Evolutionary conservation across 1,140 invertebrate genomes (phyloP).

Genomic region (Plodia interpunctella): DNA sequence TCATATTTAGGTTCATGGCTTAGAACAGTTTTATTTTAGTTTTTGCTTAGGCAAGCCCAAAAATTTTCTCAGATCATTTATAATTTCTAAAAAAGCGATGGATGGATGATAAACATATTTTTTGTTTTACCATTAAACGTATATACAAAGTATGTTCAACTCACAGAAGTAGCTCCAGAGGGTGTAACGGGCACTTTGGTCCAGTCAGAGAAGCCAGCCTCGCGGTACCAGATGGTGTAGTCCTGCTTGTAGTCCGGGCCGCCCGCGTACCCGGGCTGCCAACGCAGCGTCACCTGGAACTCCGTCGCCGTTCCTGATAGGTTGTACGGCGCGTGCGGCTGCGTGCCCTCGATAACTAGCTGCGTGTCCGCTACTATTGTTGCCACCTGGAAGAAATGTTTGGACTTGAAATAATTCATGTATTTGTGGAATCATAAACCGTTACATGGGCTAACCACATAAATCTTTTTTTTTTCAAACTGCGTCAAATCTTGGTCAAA

Average conservation of each 20-base stretch:
- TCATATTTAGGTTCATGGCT: too few relatives aligned
- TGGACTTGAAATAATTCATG: background rate
- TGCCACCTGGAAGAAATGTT: conserved; percentile 80
- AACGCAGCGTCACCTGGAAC: conserved; percentile 92
- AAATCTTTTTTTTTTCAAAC: too few relatives aligned
- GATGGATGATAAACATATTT: too few relatives aligned
- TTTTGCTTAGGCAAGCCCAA: too few relatives aligned
- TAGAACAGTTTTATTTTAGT: too few relatives aligned
- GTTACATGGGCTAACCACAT: too few relatives aligned
- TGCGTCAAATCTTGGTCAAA: too few relatives aligned
- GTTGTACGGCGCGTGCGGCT: conserved; percentile 97
- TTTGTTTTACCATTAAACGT: too few relatives aligned
- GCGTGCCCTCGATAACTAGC: conserved; percentile 95
- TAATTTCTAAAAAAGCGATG: too few relatives aligned
- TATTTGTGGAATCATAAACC: background rate
- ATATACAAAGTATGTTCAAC: conserved; percentile 13
- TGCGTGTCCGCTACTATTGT: conserved; percentile 93
- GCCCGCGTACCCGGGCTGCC: conserved; percentile 96
- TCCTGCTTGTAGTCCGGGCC: conserved; percentile 96
- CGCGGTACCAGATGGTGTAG: conserved; percentile 94
- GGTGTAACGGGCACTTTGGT: conserved; percentile 95
- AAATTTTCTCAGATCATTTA: too few relatives aligned
- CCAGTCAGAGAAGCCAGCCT: conserved; percentile 91
- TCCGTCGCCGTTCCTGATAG: conserved; percentile 91
- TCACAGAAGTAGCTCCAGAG: conserved; percentile 87